Evolutionary conservation across 2,888 invertebrate genomes (phyloP).

Genomic region (Cylindroiulus punctatus): DNA sequence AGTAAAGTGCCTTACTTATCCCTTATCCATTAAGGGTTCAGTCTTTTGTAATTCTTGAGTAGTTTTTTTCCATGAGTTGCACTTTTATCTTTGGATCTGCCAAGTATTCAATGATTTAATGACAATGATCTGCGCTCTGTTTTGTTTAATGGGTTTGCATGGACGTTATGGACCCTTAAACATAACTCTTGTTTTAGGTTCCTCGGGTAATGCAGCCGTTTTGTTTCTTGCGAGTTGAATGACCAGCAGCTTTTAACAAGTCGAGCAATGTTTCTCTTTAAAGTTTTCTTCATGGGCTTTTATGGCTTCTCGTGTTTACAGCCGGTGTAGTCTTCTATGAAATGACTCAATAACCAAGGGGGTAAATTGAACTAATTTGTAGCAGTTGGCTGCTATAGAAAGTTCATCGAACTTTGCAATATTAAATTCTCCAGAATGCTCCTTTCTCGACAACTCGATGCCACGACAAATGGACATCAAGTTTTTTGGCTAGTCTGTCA

Average conservation of each 20-base stretch:
- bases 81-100: neutral
- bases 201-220: neutral
- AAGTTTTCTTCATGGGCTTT: neutral
- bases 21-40: neutral
- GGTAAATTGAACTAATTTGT: constrained; percentile 40
- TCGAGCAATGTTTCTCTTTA: neutral
- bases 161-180: neutral
- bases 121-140: neutral
- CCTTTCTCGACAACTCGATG: neutral
- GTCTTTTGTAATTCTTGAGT: neutral
- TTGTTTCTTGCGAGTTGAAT: neutral
- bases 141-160: neutral
- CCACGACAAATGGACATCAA: neutral
- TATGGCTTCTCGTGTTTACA: neutral
- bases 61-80: neutral
- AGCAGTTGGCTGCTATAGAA: neutral
- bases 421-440: neutral
- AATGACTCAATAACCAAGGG: neutral
- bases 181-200: neutral
- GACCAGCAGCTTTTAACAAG: constrained; percentile 21
- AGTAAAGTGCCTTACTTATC: neutral
- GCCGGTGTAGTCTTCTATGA: neutral
- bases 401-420: neutral
- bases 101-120: neutral
- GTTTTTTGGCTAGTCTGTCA: neutral